Conservation (phyloP, 2,797 vertebrate species). For the Pterois miles region DNA sequence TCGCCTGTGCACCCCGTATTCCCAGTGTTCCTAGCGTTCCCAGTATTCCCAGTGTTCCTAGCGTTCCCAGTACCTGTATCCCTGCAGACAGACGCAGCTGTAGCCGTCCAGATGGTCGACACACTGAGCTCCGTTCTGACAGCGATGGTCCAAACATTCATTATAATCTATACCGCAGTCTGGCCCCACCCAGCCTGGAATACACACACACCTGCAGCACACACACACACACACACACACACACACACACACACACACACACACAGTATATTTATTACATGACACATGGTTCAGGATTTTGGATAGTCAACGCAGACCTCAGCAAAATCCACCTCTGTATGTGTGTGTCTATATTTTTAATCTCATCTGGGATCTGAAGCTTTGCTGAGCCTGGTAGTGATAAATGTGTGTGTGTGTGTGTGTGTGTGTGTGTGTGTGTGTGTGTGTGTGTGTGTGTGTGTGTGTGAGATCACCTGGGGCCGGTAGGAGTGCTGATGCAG, state of each 20-base stretch:
- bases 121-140: conserved; percentile 90
- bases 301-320: conserved; percentile 10
- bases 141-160: conserved; percentile 89
- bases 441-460: conserved; percentile 16
- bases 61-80: conserved; percentile 65
- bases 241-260: conserved; percentile 79
- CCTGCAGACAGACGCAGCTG: conserved; percentile 86
- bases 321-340: conserved; percentile 1
- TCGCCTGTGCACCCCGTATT: background rate
- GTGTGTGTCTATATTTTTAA: conserved; percentile 9
- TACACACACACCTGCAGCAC: conserved; percentile 88
- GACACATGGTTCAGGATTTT: conserved; percentile 3
- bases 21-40: too few species aligned
- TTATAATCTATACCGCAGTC: conserved; percentile 90
- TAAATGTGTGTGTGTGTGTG: conserved; percentile 1
- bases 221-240: conserved; percentile 16
- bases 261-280: background rate
- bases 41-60: background rate
- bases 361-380: conserved; percentile 18
- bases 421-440: background rate
- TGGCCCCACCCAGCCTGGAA: conserved; percentile 87
- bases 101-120: conserved; percentile 90
- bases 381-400: conserved; percentile 19
- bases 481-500: conserved; percentile 85
- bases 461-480: conserved; percentile 85